A percentile compares a stretch with the other conserved stretches of the same genome.
These are phyloP conservation scores for Trigoniulus corallinus DNA, from an alignment of 1,140 invertebrate genomes.

Conservation along the genomic window DNA sequence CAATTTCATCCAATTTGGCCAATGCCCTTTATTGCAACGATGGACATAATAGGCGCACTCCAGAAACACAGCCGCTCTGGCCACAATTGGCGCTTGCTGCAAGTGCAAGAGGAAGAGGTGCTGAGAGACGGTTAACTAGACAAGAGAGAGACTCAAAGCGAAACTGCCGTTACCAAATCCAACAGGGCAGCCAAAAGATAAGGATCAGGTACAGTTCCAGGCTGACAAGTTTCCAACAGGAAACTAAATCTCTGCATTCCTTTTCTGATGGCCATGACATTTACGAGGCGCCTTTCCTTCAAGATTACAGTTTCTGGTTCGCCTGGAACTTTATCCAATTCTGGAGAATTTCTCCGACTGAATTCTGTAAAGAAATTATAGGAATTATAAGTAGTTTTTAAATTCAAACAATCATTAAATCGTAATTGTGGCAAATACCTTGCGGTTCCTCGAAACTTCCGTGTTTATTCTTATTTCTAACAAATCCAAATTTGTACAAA, in stretches of 20 bases:
- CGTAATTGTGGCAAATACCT: conserved; percentile 21
- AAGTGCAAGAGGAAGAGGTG: conserved; percentile 21
- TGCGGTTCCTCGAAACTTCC: conserved; percentile 66
- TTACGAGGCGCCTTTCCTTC: conserved; percentile 64
- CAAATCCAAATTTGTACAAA: conserved; percentile 35
- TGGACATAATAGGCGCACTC: conserved; percentile 95
- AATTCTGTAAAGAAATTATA: conserved; percentile 33
- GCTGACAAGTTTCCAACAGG: conserved; percentile 82
- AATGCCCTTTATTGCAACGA: conserved; percentile 91
- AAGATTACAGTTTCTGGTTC: conserved; percentile 73
- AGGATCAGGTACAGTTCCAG: conserved; percentile 87
- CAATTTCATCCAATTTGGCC: conserved; percentile 90
- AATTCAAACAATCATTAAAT: background rate
- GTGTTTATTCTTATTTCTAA: conserved; percentile 58
- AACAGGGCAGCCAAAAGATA: conserved; percentile 85
- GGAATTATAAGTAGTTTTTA: background rate
- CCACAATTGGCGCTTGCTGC: conserved; percentile 84
- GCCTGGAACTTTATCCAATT: conserved; percentile 52
- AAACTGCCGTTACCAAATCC: conserved; percentile 84
- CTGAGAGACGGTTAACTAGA: conserved; percentile 5
- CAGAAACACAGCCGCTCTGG: conserved; percentile 71
- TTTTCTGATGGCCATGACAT: conserved; percentile 47
- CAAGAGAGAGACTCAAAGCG: conserved; percentile 5
- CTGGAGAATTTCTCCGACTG: conserved; percentile 62
- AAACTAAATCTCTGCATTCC: conserved; percentile 74